Conservation (phyloP, 2,888 invertebrate genomes). For the Ashinkailepas kermadecensis region DNA sequence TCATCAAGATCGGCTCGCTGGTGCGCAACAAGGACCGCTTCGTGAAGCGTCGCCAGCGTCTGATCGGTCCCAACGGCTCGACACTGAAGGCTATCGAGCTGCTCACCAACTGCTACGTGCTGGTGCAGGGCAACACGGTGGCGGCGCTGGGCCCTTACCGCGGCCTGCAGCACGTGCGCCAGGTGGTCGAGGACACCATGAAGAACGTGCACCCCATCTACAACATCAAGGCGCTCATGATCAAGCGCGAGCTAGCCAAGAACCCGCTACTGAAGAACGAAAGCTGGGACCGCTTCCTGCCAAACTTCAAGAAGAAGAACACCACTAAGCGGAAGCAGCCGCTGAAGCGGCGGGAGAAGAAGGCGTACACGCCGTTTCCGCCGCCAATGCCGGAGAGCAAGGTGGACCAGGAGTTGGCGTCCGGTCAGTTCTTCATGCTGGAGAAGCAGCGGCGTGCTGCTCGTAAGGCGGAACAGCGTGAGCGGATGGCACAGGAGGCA, state of each 20-base stretch:
- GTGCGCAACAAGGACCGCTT: conserved; percentile 89
- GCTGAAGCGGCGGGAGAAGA: conserved; percentile 78
- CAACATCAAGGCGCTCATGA: conserved; percentile 95
- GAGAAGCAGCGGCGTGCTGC: conserved; percentile 63
- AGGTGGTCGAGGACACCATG: conserved; percentile 94
- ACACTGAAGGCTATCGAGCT: conserved; percentile 95
- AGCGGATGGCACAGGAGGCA: conserved; percentile 67
- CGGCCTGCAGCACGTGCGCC: conserved; percentile 57
- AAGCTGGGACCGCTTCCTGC: conserved; percentile 94
- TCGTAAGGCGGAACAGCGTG: conserved; percentile 62
- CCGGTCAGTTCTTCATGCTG: conserved; percentile 93
- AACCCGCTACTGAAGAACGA: conserved; percentile 85
- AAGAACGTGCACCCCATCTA: conserved; percentile 98
- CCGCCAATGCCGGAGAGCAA: conserved; percentile 89
- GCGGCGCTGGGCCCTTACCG: conserved; percentile 92
- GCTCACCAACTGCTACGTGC: conserved; percentile 89
- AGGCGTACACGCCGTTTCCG: conserved; percentile 95
- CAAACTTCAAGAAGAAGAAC: conserved; percentile 85
- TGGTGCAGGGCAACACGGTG: conserved; percentile 96
- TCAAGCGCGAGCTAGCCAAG: conserved; percentile 88
- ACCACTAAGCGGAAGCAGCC: conserved; percentile 80
- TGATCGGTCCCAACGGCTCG: conserved; percentile 97
- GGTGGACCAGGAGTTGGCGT: conserved; percentile 80
- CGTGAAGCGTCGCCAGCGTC: conserved; percentile 82
- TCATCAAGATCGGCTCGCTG: conserved; percentile 89